phyloP scores from a whole-genome alignment of 2,113 vertebrate genomes.

The Cavia porcellus region DNA sequence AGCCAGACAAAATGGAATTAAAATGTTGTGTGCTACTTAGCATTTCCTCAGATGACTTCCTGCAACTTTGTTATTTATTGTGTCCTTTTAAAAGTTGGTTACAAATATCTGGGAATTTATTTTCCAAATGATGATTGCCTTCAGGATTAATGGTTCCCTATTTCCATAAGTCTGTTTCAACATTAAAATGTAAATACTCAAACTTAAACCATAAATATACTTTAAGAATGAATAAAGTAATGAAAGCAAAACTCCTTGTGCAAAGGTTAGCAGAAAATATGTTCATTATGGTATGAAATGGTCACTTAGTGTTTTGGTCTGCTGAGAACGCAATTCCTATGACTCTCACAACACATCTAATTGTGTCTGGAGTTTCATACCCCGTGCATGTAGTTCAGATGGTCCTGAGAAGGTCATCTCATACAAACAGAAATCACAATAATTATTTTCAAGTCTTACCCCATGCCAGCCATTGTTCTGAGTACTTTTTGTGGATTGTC shows the following conservation, averaged over 20 bases:
- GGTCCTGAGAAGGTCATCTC: neutral
- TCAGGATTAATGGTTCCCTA: constrained; percentile 36
- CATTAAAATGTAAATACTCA: neutral
- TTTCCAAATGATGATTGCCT: neutral
- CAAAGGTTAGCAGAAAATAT: neutral
- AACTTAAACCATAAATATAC: neutral
- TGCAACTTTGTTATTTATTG: neutral
- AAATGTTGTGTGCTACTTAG: constrained; percentile 65
- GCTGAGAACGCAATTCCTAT: neutral
- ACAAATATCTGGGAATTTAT: constrained; percentile 10
- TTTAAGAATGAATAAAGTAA: neutral
- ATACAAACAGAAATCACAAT: neutral
- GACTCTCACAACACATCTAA: neutral
- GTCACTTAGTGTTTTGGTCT: neutral
- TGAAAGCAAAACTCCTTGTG: neutral
- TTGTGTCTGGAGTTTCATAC: neutral
- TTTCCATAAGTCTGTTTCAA: neutral
- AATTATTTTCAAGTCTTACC: neutral
- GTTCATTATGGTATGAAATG: neutral
- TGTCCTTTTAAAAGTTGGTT: constrained; percentile 15
- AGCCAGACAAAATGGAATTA: constrained; percentile 72
- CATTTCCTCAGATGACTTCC: constrained; percentile 54
- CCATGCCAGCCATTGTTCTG: neutral
- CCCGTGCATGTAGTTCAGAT: neutral
- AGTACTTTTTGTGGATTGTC: neutral